These are phyloP conservation scores for Marisa cornuarietis DNA, from an alignment of 1,140 invertebrate genomes.

Conservation along the genomic window DNA sequence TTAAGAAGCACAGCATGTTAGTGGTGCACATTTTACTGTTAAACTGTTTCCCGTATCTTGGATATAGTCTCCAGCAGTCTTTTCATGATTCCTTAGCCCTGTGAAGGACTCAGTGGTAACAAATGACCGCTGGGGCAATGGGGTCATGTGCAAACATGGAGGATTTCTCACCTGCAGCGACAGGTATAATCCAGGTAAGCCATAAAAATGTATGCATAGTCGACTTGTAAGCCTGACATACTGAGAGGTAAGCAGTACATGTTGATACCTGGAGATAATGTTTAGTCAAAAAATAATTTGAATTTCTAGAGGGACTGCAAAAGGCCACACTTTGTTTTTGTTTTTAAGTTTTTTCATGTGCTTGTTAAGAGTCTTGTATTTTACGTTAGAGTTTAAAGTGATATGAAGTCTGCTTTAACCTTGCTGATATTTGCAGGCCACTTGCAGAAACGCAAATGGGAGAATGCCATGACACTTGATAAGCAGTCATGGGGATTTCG, in stretches of 20 bases:
- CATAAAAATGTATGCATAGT: not conserved
- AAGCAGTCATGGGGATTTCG: slow-evolving; percentile 76
- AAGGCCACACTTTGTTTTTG: too few species aligned
- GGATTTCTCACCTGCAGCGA: slow-evolving; percentile 84
- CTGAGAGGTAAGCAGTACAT: too few species aligned
- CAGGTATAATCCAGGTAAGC: slow-evolving; percentile 80
- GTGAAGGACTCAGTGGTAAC: slow-evolving; percentile 87
- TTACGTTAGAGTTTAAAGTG: too few species aligned
- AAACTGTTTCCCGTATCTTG: not conserved
- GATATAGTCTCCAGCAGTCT: not conserved
- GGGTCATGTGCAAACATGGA: slow-evolving; percentile 84
- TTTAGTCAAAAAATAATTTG: too few species aligned
- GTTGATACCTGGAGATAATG: too few species aligned
- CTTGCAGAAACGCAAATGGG: slow-evolving; percentile 63
- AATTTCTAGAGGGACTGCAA: too few species aligned
- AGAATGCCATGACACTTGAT: slow-evolving; percentile 85
- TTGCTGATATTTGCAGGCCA: not conserved
- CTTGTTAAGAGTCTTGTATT: too few species aligned
- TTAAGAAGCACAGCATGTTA: not conserved
- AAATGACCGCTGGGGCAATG: slow-evolving; percentile 87
- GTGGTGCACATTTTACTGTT: not conserved
- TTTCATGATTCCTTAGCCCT: slow-evolving; percentile 69
- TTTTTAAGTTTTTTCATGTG: too few species aligned
- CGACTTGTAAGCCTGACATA: not conserved
- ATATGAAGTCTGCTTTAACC: not conserved